These are phyloP conservation scores for Caenorhabditis macrosperma DNA, from an alignment of 2,888 invertebrate species.

Conservation along the genomic window DNA sequence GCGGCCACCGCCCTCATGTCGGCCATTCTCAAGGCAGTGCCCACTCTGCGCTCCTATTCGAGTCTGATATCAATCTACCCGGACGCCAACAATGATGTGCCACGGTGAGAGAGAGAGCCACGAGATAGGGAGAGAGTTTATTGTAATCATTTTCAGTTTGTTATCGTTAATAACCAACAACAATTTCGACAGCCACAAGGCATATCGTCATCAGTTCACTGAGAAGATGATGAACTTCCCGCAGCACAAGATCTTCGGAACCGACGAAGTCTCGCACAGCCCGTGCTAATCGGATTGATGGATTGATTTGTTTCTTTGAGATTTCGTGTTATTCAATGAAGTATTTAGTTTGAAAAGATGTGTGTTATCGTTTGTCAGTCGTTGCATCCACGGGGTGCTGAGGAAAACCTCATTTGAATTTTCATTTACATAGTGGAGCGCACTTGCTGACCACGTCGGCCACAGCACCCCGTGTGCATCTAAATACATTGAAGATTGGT, in stretches of 20 bases:
- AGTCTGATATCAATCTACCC: slow-evolving; percentile 55
- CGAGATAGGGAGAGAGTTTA: no score
- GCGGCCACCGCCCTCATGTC: slow-evolving; percentile 46
- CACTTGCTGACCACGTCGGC: no score
- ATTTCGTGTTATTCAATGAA: no score
- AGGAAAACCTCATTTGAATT: no score
- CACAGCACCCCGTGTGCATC: no score
- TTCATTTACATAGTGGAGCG: no score
- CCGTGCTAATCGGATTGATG: slow-evolving; percentile 22
- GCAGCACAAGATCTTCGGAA: slow-evolving; percentile 49
- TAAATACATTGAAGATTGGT: no score
- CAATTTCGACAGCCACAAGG: slow-evolving; percentile 38
- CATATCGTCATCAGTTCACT: slow-evolving; percentile 51
- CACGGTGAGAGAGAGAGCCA: slow-evolving; percentile 31
- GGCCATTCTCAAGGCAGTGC: slow-evolving; percentile 30
- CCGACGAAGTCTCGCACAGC: slow-evolving; percentile 52
- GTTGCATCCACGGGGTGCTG: no score
- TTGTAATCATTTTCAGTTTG: slow-evolving; percentile 37
- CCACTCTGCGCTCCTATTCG: slow-evolving; percentile 15
- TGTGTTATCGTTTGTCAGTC: no score
- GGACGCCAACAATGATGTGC: slow-evolving; percentile 51
- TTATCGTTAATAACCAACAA: slow-evolving; percentile 55
- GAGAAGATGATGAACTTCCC: slow-evolving; percentile 49
- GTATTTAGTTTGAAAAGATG: no score
- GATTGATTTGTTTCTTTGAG: background rate